A percentile compares a stretch with the other conserved stretches of the same genome.
These are phyloP conservation scores for Cyprinella venusta DNA, from an alignment of 2,797 vertebrate species.

Conservation along the genomic window DNA sequence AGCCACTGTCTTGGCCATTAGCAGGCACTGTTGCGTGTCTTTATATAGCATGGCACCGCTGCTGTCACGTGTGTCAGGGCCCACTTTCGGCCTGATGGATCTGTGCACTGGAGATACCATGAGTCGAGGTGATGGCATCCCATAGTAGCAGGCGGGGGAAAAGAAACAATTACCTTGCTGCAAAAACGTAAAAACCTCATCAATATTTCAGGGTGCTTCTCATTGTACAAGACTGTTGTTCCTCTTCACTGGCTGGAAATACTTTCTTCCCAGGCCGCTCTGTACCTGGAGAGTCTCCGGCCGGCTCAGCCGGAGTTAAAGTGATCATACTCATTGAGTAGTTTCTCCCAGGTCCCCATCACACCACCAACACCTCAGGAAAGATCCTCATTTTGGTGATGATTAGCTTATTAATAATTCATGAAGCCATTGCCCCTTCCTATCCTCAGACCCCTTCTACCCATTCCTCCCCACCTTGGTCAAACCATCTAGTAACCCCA, in stretches of 20 bases:
- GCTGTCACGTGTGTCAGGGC: slow-evolving; percentile 44
- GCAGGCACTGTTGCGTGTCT: slow-evolving; percentile 40
- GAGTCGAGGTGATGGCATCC: slow-evolving; percentile 62
- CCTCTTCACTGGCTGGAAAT: slow-evolving; percentile 56
- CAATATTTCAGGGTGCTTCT: slow-evolving; percentile 72
- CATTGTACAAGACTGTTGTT: slow-evolving; percentile 62
- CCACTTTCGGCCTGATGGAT: slow-evolving; percentile 50
- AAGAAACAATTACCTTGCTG: slow-evolving; percentile 67
- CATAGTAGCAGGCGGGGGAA: slow-evolving; percentile 45
- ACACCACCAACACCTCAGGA: slow-evolving; percentile 59
- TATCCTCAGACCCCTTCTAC: slow-evolving; percentile 48
- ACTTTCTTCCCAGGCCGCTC: slow-evolving; percentile 54
- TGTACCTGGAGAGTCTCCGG: slow-evolving; percentile 55
- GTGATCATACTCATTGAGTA: slow-evolving; percentile 34
- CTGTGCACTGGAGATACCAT: slow-evolving; percentile 33
- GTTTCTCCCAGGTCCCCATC: slow-evolving; percentile 31
- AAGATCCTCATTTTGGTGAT: slow-evolving; percentile 65
- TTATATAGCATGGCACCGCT: slow-evolving; percentile 33
- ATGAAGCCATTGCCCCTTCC: slow-evolving; percentile 67
- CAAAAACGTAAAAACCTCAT: slow-evolving; percentile 69
- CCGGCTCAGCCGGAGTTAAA: slow-evolving; percentile 49
- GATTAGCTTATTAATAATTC: slow-evolving; percentile 75
- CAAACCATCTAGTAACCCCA: slow-evolving; percentile 23
- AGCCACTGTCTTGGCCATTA: slow-evolving; percentile 51
- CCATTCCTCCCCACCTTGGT: slow-evolving; percentile 47